These are phyloP conservation scores for Sylvia atricapilla DNA, from an alignment of 2,113 vertebrate species.

Conservation along the genomic window DNA sequence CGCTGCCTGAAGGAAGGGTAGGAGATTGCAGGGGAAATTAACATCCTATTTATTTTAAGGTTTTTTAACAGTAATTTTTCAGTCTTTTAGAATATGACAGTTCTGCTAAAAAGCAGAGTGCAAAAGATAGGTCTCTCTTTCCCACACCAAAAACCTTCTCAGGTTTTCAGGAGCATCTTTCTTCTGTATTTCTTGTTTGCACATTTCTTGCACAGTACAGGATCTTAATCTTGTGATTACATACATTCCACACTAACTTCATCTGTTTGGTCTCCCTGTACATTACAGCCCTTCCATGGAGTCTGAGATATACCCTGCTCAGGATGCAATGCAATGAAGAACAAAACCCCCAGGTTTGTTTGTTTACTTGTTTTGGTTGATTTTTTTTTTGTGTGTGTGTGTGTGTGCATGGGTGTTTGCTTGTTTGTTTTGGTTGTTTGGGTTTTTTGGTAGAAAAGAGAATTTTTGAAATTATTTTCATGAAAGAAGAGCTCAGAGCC, in stretches of 20 bases:
- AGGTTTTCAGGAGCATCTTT: background rate
- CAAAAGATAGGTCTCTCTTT: background rate
- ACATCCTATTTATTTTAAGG: background rate
- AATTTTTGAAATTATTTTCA: background rate
- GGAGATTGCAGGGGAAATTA: background rate
- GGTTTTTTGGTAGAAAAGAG: background rate
- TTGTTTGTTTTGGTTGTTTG: background rate
- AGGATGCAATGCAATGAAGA: background rate
- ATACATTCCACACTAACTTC: background rate
- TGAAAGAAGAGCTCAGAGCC: background rate
- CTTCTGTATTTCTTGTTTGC: background rate
- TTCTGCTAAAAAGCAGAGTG: background rate
- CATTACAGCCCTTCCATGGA: background rate
- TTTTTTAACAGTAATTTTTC: background rate
- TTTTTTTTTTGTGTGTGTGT: too few species aligned
- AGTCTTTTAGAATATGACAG: background rate
- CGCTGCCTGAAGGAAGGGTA: background rate
- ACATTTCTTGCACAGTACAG: background rate
- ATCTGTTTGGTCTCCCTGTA: background rate
- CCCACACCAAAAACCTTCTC: background rate
- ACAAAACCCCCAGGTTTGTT: too few species aligned
- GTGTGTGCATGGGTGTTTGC: background rate
- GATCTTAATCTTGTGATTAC: background rate
- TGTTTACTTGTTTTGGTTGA: background rate
- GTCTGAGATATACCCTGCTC: background rate